Evolutionary conservation across 2,113 vertebrate genomes (phyloP), one percentile per base, ranked within the genome.

Genomic region (Perca fluviatilis): DNA sequence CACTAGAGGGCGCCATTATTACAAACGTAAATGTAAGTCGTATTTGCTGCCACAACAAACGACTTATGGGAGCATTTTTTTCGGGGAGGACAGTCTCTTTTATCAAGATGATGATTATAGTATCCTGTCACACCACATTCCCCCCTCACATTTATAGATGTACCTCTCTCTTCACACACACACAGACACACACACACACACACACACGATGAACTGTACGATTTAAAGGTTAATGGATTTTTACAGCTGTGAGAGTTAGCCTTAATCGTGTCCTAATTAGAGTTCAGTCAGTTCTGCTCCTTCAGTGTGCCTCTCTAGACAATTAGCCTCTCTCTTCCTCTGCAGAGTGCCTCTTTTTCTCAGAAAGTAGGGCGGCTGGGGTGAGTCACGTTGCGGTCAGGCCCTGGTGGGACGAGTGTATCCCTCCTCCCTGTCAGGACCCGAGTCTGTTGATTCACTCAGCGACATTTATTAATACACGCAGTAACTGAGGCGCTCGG

Each of bases 191-290:
- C 63, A 51, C 63, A 36, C 71, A 79, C 70, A 84, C 79, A 78
- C 73, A 47, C 33, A 61, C 27, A 75, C 54, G 80, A 85, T 91
- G 90, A 89, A 91, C 91, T 82, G 73, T 83, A 64, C 62, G 33
- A 84, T 33, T 89, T 84, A 86, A 88, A 91, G 92, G 91, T 91
- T 93, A 92, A 92, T 91, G 74, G 79, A 86, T 90, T 89, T 89
- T 80, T 77, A 86, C 88, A 88, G 86, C 87, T 87, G 90, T 77
- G 80, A 87, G 80, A 89, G 54, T 82, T 79, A 14, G 72, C 80
- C 80, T 21, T 90, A 86, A 91, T 87, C 85, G 72, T 58, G 60
- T 74, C 68, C 91, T 92, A 92, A 93, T 93, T 91, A 91, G 84
- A 83, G 84, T 84, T 88, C 71, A 73, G 86, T 91, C 80, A 67